Percentiles rank a stretch among this genome's conserved stretches.
Evolutionary conservation across 2,113 vertebrate species (phyloP).

Genomic region (Telmatochromis brichardi): DNA sequence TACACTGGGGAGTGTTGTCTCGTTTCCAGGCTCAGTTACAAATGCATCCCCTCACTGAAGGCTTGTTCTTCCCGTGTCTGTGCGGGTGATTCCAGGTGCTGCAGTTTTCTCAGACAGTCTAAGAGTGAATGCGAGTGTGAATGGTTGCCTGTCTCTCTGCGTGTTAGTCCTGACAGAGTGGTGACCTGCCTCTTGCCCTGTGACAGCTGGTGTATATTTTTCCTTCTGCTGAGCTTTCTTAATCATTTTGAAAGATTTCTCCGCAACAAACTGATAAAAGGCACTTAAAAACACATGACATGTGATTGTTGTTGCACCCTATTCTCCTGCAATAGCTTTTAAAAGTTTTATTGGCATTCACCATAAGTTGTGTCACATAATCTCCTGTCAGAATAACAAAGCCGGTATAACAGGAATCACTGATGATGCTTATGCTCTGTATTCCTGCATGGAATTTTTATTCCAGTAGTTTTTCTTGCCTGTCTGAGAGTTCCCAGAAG

Average conservation of each 20-base stretch:
- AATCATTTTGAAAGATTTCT: neutral
- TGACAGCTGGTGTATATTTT: neutral
- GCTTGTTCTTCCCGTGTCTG: neutral
- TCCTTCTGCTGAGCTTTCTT: neutral
- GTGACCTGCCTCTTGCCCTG: neutral
- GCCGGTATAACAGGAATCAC: neutral
- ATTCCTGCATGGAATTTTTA: neutral
- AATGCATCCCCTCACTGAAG: neutral
- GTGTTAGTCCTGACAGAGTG: neutral
- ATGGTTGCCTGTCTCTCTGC: neutral
- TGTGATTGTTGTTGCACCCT: neutral
- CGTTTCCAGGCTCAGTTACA: neutral
- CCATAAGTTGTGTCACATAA: neutral
- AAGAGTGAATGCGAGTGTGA: neutral
- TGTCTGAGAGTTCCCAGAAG: neutral
- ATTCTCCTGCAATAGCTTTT: neutral
- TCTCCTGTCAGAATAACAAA: neutral
- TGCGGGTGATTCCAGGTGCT: neutral
- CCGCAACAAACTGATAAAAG: neutral
- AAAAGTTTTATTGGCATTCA: neutral
- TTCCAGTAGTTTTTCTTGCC: neutral
- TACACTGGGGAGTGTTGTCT: conserved; percentile 16
- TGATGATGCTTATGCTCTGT: neutral
- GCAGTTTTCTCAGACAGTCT: neutral
- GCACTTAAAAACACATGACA: neutral